Evolutionary conservation across 1,140 invertebrate species (phyloP).

Genomic region (Sitophilus oryzae): DNA sequence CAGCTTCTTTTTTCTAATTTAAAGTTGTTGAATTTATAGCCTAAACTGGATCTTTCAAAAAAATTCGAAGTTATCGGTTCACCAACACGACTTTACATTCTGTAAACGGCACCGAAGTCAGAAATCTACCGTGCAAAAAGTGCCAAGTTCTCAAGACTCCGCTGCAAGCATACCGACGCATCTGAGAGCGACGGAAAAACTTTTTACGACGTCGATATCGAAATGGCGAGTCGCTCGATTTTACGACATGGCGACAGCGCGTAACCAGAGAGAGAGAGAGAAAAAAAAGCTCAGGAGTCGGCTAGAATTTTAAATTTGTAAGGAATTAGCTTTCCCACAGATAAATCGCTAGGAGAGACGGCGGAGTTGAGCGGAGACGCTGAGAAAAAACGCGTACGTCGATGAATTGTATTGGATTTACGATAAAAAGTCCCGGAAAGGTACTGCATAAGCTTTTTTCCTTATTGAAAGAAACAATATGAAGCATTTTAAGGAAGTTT

Average conservation of each 20-base stretch:
- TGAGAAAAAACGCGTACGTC: neutral
- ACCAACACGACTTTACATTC: neutral
- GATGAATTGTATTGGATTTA: neutral
- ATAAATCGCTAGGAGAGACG: neutral
- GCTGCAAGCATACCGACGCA: neutral
- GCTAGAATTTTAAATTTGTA: conserved; percentile 5
- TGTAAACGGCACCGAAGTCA: neutral
- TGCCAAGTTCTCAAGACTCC: neutral
- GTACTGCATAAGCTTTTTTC: too few species aligned
- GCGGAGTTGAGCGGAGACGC: neutral
- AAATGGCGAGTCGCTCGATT: conserved; percentile 1
- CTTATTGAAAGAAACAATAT: too few species aligned
- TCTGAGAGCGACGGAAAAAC: neutral
- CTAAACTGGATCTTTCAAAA: too few species aligned
- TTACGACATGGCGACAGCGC: neutral
- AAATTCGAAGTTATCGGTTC: too few species aligned
- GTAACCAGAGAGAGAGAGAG: neutral
- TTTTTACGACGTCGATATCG: neutral
- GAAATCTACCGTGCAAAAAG: neutral
- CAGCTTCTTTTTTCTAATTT: too few species aligned
- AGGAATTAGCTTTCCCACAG: conserved; percentile 3
- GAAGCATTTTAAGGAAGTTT: too few species aligned
- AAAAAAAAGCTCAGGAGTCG: neutral
- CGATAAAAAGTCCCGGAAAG: neutral
- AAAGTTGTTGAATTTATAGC: too few species aligned